Conservation (phyloP, 2,113 vertebrate genomes). For the Hemibagrus wyckioides region DNA sequence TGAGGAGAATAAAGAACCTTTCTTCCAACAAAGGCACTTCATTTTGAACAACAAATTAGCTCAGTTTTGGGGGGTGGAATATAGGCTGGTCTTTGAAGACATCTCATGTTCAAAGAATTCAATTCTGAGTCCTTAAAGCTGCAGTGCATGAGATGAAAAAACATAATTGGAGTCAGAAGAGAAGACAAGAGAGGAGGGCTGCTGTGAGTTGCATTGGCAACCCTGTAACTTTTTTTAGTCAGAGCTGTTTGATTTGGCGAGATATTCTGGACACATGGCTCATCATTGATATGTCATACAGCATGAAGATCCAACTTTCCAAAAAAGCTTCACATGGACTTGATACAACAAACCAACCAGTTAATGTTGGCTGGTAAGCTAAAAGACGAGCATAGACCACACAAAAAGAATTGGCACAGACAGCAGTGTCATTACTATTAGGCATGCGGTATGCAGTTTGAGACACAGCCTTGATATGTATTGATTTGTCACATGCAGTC, state of each 20-base stretch:
- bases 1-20: background rate
- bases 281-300: background rate
- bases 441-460: background rate
- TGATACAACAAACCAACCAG: background rate
- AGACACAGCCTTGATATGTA: background rate
- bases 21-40: background rate
- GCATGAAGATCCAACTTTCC: background rate
- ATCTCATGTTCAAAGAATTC: background rate
- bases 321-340: background rate
- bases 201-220: background rate
- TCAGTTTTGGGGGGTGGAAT: background rate
- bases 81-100: conserved; percentile 2
- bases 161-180: background rate
- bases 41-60: background rate
- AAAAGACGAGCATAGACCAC: background rate
- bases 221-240: background rate
- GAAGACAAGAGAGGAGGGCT: background rate
- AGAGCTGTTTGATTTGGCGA: background rate
- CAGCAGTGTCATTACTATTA: background rate
- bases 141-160: background rate
- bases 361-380: background rate
- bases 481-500: background rate
- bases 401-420: background rate
- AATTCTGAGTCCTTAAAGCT: background rate
- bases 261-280: background rate